Base-by-base conservation (phyloP, 1,140 invertebrate genomes). In the Aplysia californica region DNA sequence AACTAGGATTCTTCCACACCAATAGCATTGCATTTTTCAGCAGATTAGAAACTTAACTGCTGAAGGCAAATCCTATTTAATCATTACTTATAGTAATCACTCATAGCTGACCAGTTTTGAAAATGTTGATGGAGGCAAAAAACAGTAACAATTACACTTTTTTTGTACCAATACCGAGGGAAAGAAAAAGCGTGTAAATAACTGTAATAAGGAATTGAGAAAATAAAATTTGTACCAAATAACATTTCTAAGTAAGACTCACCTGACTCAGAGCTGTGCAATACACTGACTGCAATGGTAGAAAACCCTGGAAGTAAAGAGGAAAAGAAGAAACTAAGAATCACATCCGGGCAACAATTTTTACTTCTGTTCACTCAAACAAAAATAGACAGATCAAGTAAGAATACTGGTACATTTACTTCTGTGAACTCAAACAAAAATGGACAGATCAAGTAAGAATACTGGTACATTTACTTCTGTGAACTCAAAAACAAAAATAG, bases 241-340 rank as follows among this genome's bases (percentile, higher is more conserved):
- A n/a, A n/a, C n/a, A n/a, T n/a, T n/a, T n/a, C n/a, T n/a, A n/a
- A n/a, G n/a, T n/a, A n/a, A n/a, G n/a, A n/a, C 72, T 79, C 70
- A 89, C 88, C 84, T 92, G 90, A 78, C 91, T 91, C 65, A 92
- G 78, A 4, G 91, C 91, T 75, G 89, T 91, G 80, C 90, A 91
- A 78, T 91, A 93, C 29, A 92, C 90, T 6, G 91, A 91, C 83
- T 93, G 92, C 75, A 92, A 88, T 71, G 92, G 92, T 76, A 92
- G 83, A 82, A 90, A 91, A 61, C 86, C 91, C 91, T 92, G 86
- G 33, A 86, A 84, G 23, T 33, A 66, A 50, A 50, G 44, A 50
- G 44, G 44, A 75, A 58, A 23, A 44, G 26, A 6, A 59, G 18
- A 61, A n/a, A 61, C 23, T 29, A 73, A 5, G 15, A 67, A 33